Conservation (phyloP, 2,113 vertebrate genomes). For the Synodontis membranacea region DNA sequence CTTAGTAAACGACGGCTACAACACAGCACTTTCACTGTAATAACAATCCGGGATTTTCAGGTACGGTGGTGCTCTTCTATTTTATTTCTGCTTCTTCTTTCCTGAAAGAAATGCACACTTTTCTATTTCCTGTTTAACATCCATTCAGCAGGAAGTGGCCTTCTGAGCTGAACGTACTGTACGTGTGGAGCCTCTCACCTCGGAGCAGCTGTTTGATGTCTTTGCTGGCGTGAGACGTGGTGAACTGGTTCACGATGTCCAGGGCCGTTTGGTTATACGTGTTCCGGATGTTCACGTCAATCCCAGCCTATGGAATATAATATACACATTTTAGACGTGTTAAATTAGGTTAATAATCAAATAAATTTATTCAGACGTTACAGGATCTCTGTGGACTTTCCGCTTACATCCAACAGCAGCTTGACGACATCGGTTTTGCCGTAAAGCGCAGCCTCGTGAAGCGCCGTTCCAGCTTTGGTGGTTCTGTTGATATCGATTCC, state of each 20-base stretch:
- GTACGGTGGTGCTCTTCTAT: too few relatives aligned
- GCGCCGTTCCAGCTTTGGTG: constrained; percentile 88
- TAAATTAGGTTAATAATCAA: too few relatives aligned
- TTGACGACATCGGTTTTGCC: constrained; percentile 93
- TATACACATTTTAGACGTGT: too few relatives aligned
- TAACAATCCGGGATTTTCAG: too few relatives aligned
- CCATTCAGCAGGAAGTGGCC: background rate
- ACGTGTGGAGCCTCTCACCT: constrained; percentile 69
- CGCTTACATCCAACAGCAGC: constrained; percentile 87
- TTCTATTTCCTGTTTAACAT: constrained; percentile 1
- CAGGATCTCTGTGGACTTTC: background rate
- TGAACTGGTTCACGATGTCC: constrained; percentile 99
- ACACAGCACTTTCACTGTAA: too few relatives aligned
- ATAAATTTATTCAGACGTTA: too few relatives aligned
- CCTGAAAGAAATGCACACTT: background rate
- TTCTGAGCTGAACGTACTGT: background rate
- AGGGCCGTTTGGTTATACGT: constrained; percentile 96
- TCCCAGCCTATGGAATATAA: constrained; percentile 75
- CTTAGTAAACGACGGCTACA: too few relatives aligned
- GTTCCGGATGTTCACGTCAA: constrained; percentile 93
- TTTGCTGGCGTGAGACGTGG: constrained; percentile 93
- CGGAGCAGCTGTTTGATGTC: constrained; percentile 95
- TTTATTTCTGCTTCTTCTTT: background rate
- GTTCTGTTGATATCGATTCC: constrained; percentile 94
- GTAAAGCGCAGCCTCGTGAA: constrained; percentile 90